These are phyloP conservation scores for Eretmochelys imbricata DNA, from an alignment of 2,113 vertebrate genomes.

Conservation along the genomic window DNA sequence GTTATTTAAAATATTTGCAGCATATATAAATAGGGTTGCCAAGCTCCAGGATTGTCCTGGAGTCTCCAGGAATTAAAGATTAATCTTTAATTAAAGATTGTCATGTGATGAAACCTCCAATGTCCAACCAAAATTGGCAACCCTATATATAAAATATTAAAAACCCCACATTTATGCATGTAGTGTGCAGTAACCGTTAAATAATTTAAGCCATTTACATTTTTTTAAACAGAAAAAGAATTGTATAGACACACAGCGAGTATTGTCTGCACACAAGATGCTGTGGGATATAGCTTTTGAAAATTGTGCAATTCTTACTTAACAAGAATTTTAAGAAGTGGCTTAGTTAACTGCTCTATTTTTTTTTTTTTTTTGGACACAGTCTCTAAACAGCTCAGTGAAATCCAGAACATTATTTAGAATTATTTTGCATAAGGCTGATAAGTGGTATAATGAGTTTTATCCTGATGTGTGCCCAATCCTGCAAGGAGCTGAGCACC, in stretches of 20 bases:
- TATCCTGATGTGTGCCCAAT: not conserved
- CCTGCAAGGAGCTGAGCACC: not conserved
- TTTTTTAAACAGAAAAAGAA: not conserved
- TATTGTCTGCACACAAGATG: not conserved
- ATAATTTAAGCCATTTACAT: not conserved
- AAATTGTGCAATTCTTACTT: conserved; percentile 26
- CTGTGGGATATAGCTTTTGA: not conserved
- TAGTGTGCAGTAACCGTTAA: not conserved
- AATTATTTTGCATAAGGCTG: conserved; percentile 4
- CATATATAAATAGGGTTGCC: not conserved
- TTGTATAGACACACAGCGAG: too few relatives aligned
- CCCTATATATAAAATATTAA: not conserved
- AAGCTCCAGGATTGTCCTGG: too few relatives aligned
- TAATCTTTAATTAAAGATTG: too few relatives aligned
- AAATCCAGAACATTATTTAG: not conserved
- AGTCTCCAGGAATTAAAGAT: too few relatives aligned
- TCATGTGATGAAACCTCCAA: too few relatives aligned
- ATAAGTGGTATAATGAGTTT: not conserved
- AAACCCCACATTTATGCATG: not conserved
- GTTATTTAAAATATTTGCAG: conserved; percentile 3
- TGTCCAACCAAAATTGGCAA: too few relatives aligned
- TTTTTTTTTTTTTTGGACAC: not conserved
- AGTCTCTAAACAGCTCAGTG: not conserved
- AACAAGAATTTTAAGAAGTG: conserved; percentile 22
- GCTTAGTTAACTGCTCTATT: not conserved